A percentile compares a stretch with the other conserved stretches of the same genome.
These are phyloP conservation scores for Corvus cornix DNA, from an alignment of 2,113 vertebrate genomes.

Conservation along the genomic window DNA sequence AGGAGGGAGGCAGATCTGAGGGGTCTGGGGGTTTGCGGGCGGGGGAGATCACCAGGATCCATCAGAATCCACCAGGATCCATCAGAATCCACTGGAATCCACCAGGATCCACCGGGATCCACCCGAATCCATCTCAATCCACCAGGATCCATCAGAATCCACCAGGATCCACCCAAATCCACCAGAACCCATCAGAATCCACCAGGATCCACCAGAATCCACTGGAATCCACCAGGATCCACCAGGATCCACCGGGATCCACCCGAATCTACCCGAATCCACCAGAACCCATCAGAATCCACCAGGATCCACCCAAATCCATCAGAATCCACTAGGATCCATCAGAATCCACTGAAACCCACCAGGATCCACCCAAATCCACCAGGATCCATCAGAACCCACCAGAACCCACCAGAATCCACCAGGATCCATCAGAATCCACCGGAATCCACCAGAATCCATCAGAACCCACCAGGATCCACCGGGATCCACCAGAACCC, in stretches of 20 bases:
- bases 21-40: rapidly evolving
- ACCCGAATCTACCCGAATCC: not conserved
- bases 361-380: too few species aligned
- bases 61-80: not conserved
- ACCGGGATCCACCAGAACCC: not conserved
- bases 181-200: rapidly evolving
- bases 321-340: not conserved
- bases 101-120: not conserved
- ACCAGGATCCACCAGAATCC: rapidly evolving
- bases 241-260: too few species aligned
- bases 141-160: not conserved
- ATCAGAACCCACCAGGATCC: not conserved
- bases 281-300: not conserved
- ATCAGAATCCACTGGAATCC: not conserved
- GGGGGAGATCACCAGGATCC: not conserved
- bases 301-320: not conserved
- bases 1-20: rapidly evolving
- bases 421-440: too few species aligned
- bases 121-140: rapidly evolving
- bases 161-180: not conserved
- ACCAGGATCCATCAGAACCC: too few species aligned
- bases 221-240: rapidly evolving
- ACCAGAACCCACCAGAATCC: too few species aligned
- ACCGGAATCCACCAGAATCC: too few species aligned
- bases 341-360: not conserved